Evolutionary conservation across 1,140 invertebrate species (phyloP).

Genomic region (Drosophila simulans): DNA sequence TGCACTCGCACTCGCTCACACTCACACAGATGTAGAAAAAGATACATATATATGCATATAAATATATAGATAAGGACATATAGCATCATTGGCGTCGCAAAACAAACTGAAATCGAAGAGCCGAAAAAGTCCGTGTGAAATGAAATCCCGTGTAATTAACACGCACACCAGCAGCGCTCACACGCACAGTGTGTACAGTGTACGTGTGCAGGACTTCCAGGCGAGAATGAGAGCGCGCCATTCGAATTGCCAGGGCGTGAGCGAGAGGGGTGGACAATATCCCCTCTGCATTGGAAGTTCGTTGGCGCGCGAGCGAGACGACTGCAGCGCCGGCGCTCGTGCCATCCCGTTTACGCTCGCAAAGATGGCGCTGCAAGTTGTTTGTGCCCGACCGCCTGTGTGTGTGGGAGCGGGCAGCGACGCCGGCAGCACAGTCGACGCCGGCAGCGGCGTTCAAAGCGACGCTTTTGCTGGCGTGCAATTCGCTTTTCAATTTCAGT

Average conservation of each 20-base stretch:
- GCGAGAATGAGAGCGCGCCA: constrained; percentile 8
- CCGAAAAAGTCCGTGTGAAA: constrained; percentile 34
- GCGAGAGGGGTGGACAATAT: constrained; percentile 25
- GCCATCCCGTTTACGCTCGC: constrained; percentile 52
- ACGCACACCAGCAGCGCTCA: constrained; percentile 31
- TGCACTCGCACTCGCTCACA: constrained; percentile 26
- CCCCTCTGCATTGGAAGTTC: constrained; percentile 63
- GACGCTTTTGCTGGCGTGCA: constrained; percentile 76
- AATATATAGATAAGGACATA: constrained; percentile 16
- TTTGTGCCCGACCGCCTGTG: neutral
- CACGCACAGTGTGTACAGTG: constrained; percentile 60
- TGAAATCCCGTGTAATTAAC: constrained; percentile 57
- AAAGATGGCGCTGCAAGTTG: constrained; percentile 68
- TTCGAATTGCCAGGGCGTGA: neutral
- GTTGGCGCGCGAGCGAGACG: neutral
- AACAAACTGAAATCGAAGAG: constrained; percentile 69
- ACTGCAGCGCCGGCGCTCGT: neutral
- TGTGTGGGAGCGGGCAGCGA: constrained; percentile 35
- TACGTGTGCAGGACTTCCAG: constrained; percentile 67
- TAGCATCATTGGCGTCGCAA: constrained; percentile 68
- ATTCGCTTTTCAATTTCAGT: constrained; percentile 73
- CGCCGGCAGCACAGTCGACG: constrained; percentile 14
- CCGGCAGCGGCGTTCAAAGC: constrained; percentile 19
- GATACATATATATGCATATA: constrained; percentile 10
- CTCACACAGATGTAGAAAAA: constrained; percentile 5